Evolutionary conservation across 2,888 invertebrate genomes (phyloP).

Genomic region (Phania funesta): DNA sequence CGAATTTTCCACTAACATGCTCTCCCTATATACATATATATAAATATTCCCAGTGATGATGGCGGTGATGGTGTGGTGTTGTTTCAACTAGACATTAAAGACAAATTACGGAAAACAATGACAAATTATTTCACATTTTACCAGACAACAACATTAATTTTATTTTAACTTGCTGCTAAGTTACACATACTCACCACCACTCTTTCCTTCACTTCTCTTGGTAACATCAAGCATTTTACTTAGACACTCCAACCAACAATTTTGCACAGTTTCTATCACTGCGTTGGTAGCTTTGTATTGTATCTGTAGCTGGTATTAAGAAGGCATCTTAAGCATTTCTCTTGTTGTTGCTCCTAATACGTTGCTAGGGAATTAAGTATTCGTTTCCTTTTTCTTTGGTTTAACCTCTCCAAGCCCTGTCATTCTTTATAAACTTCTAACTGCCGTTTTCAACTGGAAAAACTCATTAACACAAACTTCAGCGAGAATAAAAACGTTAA

Average conservation of each 20-base stretch:
- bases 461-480: constrained; percentile 62
- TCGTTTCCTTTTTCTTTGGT: constrained; percentile 19
- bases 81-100: constrained; percentile 62
- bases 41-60: neutral
- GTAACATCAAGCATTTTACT: neutral
- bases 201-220: neutral
- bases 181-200: neutral
- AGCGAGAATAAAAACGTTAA: constrained; percentile 12
- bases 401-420: neutral
- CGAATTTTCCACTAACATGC: neutral
- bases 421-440: neutral
- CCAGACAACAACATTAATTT: constrained; percentile 66
- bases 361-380: constrained; percentile 22
- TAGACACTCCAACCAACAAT: neutral
- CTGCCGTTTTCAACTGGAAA: neutral
- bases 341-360: neutral
- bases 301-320: constrained; percentile 9
- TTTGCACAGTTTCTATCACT: constrained; percentile 8
- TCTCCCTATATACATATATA: neutral
- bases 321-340: constrained; percentile 20
- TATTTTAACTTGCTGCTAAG: constrained; percentile 61
- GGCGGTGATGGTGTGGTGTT: constrained; percentile 2
- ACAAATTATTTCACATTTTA: constrained; percentile 69
- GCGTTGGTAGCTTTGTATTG: neutral
- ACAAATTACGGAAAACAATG: constrained; percentile 69